These are phyloP conservation scores for Tauraco hartlaubi DNA, from an alignment of 2,797 vertebrate species.

Conservation along the genomic window DNA sequence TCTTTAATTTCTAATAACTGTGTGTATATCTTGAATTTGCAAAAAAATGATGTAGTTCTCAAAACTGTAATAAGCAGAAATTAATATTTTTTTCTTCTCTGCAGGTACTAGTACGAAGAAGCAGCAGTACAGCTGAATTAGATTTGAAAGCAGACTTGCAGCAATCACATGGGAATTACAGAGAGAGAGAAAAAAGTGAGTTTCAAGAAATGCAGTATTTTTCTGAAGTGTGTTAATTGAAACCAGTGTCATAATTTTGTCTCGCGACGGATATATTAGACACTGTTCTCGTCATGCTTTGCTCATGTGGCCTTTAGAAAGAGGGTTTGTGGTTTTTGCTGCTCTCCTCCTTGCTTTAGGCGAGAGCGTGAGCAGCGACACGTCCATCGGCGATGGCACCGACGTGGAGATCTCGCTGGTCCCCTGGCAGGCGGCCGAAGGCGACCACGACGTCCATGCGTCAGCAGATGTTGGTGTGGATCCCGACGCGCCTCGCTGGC, in stretches of 20 bases:
- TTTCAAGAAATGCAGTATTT: neutral
- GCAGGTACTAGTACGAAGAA: slow-evolving; percentile 85
- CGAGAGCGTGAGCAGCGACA: slow-evolving; percentile 92
- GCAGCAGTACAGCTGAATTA: slow-evolving; percentile 89
- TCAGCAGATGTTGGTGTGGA: slow-evolving; percentile 86
- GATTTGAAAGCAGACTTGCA: slow-evolving; percentile 85
- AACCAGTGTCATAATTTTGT: no score
- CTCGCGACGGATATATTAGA: neutral
- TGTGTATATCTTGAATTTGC: neutral
- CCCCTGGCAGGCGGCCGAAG: slow-evolving; percentile 88
- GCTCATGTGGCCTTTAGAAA: neutral
- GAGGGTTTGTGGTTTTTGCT: neutral
- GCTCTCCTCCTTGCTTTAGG: slow-evolving; percentile 75
- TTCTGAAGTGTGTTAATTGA: neutral
- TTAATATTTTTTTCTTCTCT: neutral
- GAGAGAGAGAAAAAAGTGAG: slow-evolving; percentile 91
- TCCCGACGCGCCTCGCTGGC: slow-evolving; percentile 85
- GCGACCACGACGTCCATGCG: slow-evolving; percentile 87
- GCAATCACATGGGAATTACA: slow-evolving; percentile 68
- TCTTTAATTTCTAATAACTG: neutral
- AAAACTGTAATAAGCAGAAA: neutral
- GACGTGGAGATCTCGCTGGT: slow-evolving; percentile 86
- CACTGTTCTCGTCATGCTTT: neutral
- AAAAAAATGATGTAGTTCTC: neutral
- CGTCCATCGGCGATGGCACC: slow-evolving; percentile 84